Evolutionary conservation across 2,888 invertebrate genomes (phyloP).

Genomic region (Cheilosia vernalis): DNA sequence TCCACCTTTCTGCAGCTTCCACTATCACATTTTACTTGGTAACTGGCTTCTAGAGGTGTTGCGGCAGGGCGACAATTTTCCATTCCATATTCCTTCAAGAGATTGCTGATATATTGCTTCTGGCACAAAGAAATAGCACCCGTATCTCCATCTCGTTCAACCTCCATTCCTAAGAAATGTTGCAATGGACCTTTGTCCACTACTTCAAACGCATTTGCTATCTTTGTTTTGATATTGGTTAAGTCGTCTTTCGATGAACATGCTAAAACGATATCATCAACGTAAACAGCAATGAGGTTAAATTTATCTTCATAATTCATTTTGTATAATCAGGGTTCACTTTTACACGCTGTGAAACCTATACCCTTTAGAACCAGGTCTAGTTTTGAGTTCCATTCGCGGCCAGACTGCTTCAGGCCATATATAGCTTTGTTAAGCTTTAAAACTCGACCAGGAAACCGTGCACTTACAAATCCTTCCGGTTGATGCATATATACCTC

Average conservation of each 20-base stretch:
- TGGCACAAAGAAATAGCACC: conserved; percentile 59
- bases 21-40: conserved; percentile 9
- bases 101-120: too few species aligned
- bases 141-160: conserved; percentile 54
- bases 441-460: background rate
- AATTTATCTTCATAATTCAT: conserved; percentile 34
- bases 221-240: conserved; percentile 47
- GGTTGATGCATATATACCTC: background rate
- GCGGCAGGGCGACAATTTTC: too few species aligned
- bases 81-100: background rate
- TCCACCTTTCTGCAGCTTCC: conserved; percentile 12
- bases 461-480: background rate
- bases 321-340: conserved; percentile 71
- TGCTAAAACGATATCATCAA: conserved; percentile 68
- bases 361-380: background rate
- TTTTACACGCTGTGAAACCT: conserved; percentile 63
- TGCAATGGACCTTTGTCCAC: conserved; percentile 17
- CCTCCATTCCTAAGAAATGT: background rate
- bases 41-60: too few species aligned
- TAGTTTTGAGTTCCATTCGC: background rate
- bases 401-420: background rate
- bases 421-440: background rate
- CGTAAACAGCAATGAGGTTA: conserved; percentile 53
- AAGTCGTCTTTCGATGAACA: conserved; percentile 29
- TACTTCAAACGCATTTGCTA: conserved; percentile 54